phyloP scores from a whole-genome alignment of 2,888 invertebrate genomes.

The Drosophila kambysellisi region DNA sequence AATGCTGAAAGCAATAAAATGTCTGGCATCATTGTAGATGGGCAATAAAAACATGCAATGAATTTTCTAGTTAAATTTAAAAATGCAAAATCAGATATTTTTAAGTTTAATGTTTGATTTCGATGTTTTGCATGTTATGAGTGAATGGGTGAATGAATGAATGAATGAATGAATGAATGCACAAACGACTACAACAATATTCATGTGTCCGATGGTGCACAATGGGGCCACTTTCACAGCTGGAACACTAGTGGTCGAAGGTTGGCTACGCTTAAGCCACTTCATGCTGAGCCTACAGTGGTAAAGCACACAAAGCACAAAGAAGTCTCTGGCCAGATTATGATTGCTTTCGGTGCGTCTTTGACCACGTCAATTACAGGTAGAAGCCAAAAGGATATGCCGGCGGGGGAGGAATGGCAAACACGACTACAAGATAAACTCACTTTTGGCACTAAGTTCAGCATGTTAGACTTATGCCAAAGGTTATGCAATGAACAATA shows the following conservation, averaged over 20 bases:
- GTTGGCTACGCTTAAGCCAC: not conserved
- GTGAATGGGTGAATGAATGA: not conserved
- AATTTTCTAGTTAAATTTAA: not conserved
- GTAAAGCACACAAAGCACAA: not conserved
- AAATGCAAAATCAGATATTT: not conserved
- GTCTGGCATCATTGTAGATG: slow-evolving; percentile 9
- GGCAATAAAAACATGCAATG: slow-evolving; percentile 10
- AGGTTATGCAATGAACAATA: not conserved
- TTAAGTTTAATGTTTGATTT: not conserved
- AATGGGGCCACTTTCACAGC: not conserved
- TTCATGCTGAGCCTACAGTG: slow-evolving; percentile 7
- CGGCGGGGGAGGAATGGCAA: not conserved
- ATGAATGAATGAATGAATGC: slow-evolving; percentile 1
- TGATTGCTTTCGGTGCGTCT: slow-evolving; percentile 4
- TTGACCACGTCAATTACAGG: slow-evolving; percentile 2
- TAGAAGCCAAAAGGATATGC: not conserved
- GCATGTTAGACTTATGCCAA: not conserved
- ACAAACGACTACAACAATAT: not conserved
- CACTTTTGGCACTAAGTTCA: not conserved
- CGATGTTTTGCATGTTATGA: not conserved
- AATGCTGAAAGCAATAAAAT: slow-evolving; percentile 16
- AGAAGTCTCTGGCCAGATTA: slow-evolving; percentile 6
- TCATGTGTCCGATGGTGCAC: not conserved
- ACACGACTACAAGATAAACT: not conserved
- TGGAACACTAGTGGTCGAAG: not conserved